phyloP scores from a whole-genome alignment of 2,797 vertebrate genomes.

The Sebastes vulpes region DNA sequence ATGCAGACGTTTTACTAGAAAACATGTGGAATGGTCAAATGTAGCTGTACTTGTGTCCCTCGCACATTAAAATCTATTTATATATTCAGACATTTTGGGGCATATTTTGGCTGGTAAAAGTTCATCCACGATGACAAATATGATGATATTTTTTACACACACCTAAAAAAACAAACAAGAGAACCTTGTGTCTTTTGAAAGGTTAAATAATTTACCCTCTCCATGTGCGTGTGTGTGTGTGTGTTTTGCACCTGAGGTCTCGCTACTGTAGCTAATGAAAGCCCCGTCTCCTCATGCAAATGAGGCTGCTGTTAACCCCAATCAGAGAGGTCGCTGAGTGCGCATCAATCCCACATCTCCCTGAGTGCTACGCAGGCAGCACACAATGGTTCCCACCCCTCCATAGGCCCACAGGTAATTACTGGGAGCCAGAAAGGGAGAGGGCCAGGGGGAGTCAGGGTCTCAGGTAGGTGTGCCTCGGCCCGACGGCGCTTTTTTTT shows the following conservation, averaged over 20 bases:
- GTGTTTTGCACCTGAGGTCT: slow-evolving; percentile 63
- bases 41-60: too few species aligned
- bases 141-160: slow-evolving; percentile 9
- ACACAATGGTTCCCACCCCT: slow-evolving; percentile 57
- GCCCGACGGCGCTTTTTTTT: background rate
- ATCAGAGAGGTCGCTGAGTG: slow-evolving; percentile 80
- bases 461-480: slow-evolving; percentile 37
- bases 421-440: slow-evolving; percentile 52
- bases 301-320: slow-evolving; percentile 86
- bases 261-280: slow-evolving; percentile 71
- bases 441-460: slow-evolving; percentile 40
- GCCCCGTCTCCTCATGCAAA: slow-evolving; percentile 82
- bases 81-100: background rate
- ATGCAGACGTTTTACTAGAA: background rate
- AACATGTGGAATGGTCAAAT: background rate
- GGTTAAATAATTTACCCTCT: slow-evolving; percentile 55
- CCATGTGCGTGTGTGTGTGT: background rate
- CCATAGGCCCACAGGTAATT: slow-evolving; percentile 73
- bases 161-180: slow-evolving; percentile 1
- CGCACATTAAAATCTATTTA: background rate
- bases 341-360: slow-evolving; percentile 71
- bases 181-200: slow-evolving; percentile 24
- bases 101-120: background rate
- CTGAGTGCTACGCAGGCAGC: slow-evolving; percentile 41
- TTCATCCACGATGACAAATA: slow-evolving; percentile 3